These are phyloP conservation scores for Caenorhabditis sp. DNA, from an alignment of 2,888 invertebrate species.

Conservation along the genomic window DNA sequence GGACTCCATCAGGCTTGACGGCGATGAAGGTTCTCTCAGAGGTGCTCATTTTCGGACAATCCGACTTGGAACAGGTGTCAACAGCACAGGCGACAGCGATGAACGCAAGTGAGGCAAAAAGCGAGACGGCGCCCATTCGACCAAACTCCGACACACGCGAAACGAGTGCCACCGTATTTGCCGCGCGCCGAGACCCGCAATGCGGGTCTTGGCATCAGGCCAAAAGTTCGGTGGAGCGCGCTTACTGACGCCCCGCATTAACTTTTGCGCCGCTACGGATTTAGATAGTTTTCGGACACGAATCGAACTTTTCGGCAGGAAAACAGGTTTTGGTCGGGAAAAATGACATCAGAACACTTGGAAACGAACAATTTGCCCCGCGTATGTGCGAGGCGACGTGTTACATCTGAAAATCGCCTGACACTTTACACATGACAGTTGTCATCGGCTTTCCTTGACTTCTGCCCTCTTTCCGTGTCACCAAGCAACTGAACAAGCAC, in stretches of 20 bases:
- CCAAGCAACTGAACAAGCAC: neutral
- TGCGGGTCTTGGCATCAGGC: constrained; percentile 32
- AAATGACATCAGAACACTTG: constrained; percentile 3
- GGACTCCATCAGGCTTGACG: constrained; percentile 98
- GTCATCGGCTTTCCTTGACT: constrained; percentile 3
- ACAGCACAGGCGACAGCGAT: constrained; percentile 44
- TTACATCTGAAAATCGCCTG: constrained; percentile 1
- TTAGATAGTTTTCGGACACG: neutral
- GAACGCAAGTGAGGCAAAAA: constrained; percentile 54
- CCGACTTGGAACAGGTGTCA: constrained; percentile 59
- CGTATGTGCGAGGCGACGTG: neutral
- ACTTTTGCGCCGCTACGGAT: neutral
- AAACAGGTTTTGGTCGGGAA: neutral
- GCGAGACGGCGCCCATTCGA: constrained; percentile 36
- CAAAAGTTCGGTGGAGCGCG: constrained; percentile 30
- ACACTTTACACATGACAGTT: constrained; percentile 3
- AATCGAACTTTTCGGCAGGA: neutral
- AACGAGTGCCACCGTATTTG: constrained; percentile 43
- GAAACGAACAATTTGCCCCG: neutral
- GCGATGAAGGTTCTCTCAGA: constrained; percentile 95
- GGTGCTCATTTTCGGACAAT: constrained; percentile 60
- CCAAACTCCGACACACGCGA: constrained; percentile 35
- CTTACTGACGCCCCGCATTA: constrained; percentile 15
- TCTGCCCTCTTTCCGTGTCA: constrained; percentile 6
- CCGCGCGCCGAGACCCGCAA: constrained; percentile 20